Percentiles rank a stretch among this genome's conserved stretches.
Evolutionary conservation across 2,797 vertebrate genomes (phyloP).

Genomic region (Sardinella longiceps): DNA sequence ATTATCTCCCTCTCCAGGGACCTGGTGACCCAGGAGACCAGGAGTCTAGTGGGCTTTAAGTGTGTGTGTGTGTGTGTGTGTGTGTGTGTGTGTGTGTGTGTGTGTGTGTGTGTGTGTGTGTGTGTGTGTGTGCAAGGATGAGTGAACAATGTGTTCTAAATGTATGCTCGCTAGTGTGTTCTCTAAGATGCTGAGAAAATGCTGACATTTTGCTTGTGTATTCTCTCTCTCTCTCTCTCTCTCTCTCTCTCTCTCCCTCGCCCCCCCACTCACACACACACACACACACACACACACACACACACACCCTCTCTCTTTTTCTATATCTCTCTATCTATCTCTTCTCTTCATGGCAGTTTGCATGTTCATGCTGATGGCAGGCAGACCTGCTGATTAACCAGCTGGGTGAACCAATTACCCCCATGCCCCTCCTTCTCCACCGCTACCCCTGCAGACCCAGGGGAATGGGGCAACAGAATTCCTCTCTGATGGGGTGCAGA

Average conservation of each 20-base stretch:
- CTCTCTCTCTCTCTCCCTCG: no score
- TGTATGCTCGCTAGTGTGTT: background rate
- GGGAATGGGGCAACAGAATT: background rate
- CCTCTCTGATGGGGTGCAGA: background rate
- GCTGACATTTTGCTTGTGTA: background rate
- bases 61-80: background rate
- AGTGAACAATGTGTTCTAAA: background rate
- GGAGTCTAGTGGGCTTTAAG: background rate
- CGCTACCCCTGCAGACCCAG: background rate
- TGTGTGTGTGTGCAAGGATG: background rate
- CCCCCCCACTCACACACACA: no score
- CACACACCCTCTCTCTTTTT: background rate
- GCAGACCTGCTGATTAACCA: constrained; percentile 15
- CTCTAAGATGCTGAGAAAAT: background rate
- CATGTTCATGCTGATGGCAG: background rate
- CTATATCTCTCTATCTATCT: background rate
- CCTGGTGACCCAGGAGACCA: background rate
- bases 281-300: no score
- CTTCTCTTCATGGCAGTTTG: background rate
- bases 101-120: background rate
- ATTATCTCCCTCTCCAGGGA: background rate
- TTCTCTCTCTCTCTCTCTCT: background rate
- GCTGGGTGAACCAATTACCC: constrained; percentile 11
- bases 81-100: background rate
- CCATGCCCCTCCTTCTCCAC: background rate